phyloP scores from a whole-genome alignment of 2,797 vertebrate genomes.

The Acipenser oxyrinchus region DNA sequence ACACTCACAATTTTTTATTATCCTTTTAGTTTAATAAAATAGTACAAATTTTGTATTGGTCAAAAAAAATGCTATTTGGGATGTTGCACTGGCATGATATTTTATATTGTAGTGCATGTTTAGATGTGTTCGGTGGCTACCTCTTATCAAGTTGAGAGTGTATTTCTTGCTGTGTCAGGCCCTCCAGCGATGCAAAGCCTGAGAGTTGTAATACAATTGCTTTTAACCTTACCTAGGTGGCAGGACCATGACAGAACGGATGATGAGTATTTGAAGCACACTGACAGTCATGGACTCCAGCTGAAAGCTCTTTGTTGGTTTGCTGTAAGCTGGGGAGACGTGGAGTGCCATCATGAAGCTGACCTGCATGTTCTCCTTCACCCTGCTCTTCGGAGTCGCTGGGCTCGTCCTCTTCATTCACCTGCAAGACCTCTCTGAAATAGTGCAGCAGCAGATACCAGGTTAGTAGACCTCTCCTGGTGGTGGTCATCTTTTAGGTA shows the following conservation, averaged over 20 bases:
- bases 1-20: too few relatives aligned
- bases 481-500: not conserved
- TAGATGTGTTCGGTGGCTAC: too few relatives aligned
- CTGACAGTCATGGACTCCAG: slow-evolving; percentile 23
- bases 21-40: too few relatives aligned
- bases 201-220: too few relatives aligned
- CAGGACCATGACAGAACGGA: slow-evolving; percentile 14
- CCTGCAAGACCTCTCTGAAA: slow-evolving; percentile 79
- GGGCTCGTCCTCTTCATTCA: slow-evolving; percentile 87
- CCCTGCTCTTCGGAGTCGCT: slow-evolving; percentile 81
- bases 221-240: slow-evolving; percentile 8
- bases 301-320: slow-evolving; percentile 26
- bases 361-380: slow-evolving; percentile 80
- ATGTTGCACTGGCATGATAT: too few relatives aligned
- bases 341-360: slow-evolving; percentile 66
- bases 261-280: not conserved
- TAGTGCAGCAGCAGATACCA: slow-evolving; percentile 68
- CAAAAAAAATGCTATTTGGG: too few relatives aligned
- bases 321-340: slow-evolving; percentile 33
- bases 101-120: too few relatives aligned
- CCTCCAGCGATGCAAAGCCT: too few relatives aligned
- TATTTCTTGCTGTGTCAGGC: too few relatives aligned
- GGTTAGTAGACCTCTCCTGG: slow-evolving; percentile 54
- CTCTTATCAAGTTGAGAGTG: too few relatives aligned
- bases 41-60: too few relatives aligned